Evolutionary conservation across 2,888 invertebrate species (phyloP), one percentile per base, ranked within the genome.

Genomic region (Petrolisthes manimaculis): DNA sequence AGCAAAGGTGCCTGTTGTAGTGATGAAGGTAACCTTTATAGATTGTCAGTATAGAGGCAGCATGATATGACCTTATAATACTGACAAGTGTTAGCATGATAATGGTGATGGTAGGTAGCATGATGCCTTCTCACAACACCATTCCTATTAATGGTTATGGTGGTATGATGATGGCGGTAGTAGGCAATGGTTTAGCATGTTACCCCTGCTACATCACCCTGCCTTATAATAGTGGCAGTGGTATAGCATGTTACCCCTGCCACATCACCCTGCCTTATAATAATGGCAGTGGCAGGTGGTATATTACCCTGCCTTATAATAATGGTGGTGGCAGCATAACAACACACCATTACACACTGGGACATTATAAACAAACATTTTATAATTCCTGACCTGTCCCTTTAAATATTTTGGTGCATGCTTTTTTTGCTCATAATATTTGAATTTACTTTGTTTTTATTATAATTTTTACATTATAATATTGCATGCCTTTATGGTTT

Each of bases 1-100:
- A 89, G 88, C 84, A 91, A 89, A 84, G 89, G 89, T 79, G 86
- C 88, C 88, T 89, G 84, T 89, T 89, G 88, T 86, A 91, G 91
- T 79, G 91, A 91, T 83, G 91, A 91, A 91, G 91, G 91, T 91
- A 90, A 91, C 88, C 80, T 74, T 24, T 71, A 71, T 74, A 56
- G 88, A 61, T 80, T 84, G 78, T 74, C 77, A 67, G 77, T 53
- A 55, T n/a, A 71, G 69, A 84, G 69, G 80, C 88, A 88, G 88
- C 88, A 88, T 88, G 88, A 21, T 67, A 56, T 79, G 69, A 37
- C 84, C 84, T 84, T 84, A 79, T 71, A n/a, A 78, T 74, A 67
- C 51, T 56, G 71, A 81, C 37, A 37, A 37, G 37, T 37, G 56
- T 82, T 56, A 84, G 88, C 88, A 88, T 88, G 88, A 24, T 75